Conservation (phyloP, 2,888 invertebrate genomes). For the Syrphus vitripennis region DNA sequence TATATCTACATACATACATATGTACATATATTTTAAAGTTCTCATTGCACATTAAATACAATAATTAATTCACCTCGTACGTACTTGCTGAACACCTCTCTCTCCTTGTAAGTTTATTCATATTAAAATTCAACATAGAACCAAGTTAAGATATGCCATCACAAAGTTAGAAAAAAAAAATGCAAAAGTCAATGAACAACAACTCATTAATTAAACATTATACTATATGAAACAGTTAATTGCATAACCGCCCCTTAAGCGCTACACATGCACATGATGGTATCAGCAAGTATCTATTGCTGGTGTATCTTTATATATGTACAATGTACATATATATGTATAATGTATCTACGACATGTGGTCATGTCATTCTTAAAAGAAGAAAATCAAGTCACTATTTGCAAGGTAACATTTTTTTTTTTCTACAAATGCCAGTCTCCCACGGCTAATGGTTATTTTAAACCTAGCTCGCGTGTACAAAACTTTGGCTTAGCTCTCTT, state of each 20-base stretch:
- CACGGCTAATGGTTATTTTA: constrained; percentile 14
- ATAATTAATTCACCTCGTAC: neutral
- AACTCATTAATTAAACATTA: constrained; percentile 67
- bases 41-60: neutral
- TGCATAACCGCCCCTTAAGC: constrained; percentile 43
- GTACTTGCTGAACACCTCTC: neutral
- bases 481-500: neutral
- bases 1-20: too few species aligned
- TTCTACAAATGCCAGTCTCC: constrained; percentile 52
- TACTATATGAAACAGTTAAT: constrained; percentile 54
- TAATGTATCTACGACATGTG: neutral
- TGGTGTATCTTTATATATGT: too few species aligned
- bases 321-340: too few species aligned
- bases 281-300: neutral
- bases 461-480: neutral
- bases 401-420: neutral
- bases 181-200: constrained; percentile 63
- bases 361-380: constrained; percentile 16
- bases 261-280: constrained; percentile 5
- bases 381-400: constrained; percentile 15
- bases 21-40: neutral
- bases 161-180: constrained; percentile 26
- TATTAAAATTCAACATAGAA: neutral
- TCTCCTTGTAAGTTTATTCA: neutral
- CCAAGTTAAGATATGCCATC: neutral